These are phyloP conservation scores for Leptothorax acervorum DNA, from an alignment of 2,888 invertebrate genomes.

Conservation along the genomic window DNA sequence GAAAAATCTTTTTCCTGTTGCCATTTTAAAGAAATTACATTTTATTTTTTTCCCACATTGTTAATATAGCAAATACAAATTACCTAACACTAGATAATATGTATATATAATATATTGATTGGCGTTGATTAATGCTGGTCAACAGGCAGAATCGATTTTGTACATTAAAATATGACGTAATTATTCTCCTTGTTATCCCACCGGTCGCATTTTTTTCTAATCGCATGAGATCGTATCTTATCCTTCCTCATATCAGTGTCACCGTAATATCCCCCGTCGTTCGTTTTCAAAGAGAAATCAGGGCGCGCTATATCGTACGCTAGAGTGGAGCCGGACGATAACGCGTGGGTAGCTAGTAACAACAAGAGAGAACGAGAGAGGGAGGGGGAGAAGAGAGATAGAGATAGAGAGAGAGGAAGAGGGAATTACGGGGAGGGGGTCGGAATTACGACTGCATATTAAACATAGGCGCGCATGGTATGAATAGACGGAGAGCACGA, in stretches of 20 bases:
- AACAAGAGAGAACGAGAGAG: background rate
- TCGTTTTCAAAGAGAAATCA: constrained; percentile 49
- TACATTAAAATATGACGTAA: background rate
- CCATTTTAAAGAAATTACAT: background rate
- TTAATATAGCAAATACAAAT: background rate
- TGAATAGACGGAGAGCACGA: constrained; percentile 32
- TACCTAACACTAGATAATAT: background rate
- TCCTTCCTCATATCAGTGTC: constrained; percentile 31
- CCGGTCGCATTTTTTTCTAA: background rate
- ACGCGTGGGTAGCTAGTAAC: constrained; percentile 33
- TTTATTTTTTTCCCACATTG: background rate
- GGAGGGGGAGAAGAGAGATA: background rate
- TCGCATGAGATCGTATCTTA: constrained; percentile 7
- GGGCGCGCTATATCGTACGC: constrained; percentile 33
- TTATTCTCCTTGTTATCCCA: background rate
- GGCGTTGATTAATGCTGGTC: background rate
- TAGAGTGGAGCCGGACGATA: constrained; percentile 47
- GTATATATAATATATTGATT: background rate
- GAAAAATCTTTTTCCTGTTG: background rate
- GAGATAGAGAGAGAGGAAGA: background rate
- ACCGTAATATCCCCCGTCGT: constrained; percentile 23
- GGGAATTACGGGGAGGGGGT: background rate
- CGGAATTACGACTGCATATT: constrained; percentile 49
- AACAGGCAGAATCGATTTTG: background rate
- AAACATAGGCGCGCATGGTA: constrained; percentile 29